phyloP scores from a whole-genome alignment of 1,140 invertebrate species.

The Wiebesia pumilae region DNA sequence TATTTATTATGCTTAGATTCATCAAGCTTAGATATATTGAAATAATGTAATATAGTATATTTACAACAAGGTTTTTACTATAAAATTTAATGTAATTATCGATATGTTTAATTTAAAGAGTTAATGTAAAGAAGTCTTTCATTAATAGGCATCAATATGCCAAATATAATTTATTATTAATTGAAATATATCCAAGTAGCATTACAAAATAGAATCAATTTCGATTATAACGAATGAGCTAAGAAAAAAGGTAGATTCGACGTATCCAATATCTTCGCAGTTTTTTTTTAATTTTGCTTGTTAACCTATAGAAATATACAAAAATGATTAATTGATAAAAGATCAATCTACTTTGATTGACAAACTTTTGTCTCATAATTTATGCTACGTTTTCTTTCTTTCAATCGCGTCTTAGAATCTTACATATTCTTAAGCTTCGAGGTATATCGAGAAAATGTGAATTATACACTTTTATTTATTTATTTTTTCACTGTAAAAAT shows the following conservation, averaged over 20 bases:
- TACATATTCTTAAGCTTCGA: background rate
- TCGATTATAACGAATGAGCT: background rate
- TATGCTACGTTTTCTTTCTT: background rate
- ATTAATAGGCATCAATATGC: background rate
- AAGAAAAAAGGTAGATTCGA: background rate
- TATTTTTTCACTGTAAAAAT: constrained; percentile 29
- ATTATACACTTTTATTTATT: constrained; percentile 2
- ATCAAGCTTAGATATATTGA: background rate
- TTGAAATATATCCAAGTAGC: background rate
- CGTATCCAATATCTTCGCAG: background rate
- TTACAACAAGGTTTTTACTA: constrained; percentile 3
- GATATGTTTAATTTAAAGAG: constrained; percentile 28
- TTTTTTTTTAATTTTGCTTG: background rate
- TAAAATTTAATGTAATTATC: constrained; percentile 42
- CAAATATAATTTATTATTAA: constrained; percentile 3
- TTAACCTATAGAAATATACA: background rate
- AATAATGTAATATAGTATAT: background rate
- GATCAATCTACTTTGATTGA: background rate
- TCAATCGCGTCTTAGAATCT: background rate
- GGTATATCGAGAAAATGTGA: background rate
- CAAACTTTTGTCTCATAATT: background rate
- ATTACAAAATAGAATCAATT: background rate
- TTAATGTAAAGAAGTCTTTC: constrained; percentile 26
- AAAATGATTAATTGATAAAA: background rate
- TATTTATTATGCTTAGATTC: background rate